Evolutionary conservation across 1,140 invertebrate species (phyloP).

Genomic region (Cotesia chilonis): DNA sequence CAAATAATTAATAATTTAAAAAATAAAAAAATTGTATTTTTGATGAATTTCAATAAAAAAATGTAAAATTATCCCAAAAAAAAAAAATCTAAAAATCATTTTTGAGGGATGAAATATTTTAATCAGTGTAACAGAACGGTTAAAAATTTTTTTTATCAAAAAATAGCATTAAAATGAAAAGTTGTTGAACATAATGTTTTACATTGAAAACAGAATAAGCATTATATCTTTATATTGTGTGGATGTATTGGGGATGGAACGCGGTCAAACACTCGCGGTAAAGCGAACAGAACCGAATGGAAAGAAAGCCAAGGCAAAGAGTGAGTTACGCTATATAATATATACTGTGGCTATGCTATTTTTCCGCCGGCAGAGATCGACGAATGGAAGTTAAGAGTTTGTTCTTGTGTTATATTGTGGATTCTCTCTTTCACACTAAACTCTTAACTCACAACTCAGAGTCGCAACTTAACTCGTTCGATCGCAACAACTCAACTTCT

Average conservation of each 20-base stretch:
- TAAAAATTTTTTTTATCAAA: neutral
- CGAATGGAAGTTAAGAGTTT: slow-evolving; percentile 25
- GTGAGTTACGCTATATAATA: too few relatives aligned
- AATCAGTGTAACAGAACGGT: too few relatives aligned
- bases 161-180: neutral
- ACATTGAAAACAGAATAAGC: too few relatives aligned
- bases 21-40: too few relatives aligned
- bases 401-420: slow-evolving; percentile 18
- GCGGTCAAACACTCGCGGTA: slow-evolving; percentile 34
- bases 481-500: slow-evolving; percentile 25
- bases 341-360: slow-evolving; percentile 46
- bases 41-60: too few relatives aligned
- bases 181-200: too few relatives aligned
- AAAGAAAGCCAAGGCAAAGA: slow-evolving; percentile 58
- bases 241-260: slow-evolving; percentile 29
- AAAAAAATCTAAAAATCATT: too few relatives aligned
- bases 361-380: slow-evolving; percentile 45
- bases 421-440: slow-evolving; percentile 26
- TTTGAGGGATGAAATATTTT: too few relatives aligned
- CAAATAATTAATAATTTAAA: too few relatives aligned
- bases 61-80: too few relatives aligned
- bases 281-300: slow-evolving; percentile 39
- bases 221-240: neutral
- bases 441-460: neutral
- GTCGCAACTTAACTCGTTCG: neutral